A percentile compares a stretch with the other conserved stretches of the same genome.
Conservation (phyloP, 2,797 vertebrate genomes). For the Scolopax bukidnonensis region DNA sequence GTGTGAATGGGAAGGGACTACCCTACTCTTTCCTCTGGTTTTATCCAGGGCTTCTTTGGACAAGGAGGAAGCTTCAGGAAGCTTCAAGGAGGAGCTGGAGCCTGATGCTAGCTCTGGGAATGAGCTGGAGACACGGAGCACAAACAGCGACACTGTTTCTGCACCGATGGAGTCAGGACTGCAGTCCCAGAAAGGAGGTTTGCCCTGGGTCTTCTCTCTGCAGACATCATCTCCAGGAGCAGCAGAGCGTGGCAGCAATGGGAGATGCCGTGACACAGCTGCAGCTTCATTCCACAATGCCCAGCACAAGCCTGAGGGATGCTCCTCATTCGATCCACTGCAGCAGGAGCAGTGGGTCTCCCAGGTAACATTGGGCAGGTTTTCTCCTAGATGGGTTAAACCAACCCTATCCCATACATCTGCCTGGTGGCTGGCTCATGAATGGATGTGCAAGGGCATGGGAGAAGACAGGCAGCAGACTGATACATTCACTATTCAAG, state of each 20-base stretch:
- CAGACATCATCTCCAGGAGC: background rate
- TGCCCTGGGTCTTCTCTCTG: background rate
- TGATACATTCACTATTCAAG: background rate
- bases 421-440: background rate
- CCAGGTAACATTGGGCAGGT: background rate
- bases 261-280: rapidly evolving
- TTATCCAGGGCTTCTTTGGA: background rate
- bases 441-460: background rate
- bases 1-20: background rate
- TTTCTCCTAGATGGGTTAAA: background rate
- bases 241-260: background rate
- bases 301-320: background rate
- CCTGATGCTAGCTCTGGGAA: background rate
- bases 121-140: background rate
- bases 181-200: background rate
- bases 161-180: background rate
- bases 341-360: background rate
- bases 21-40: background rate
- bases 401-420: background rate
- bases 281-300: background rate
- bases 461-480: background rate
- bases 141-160: background rate
- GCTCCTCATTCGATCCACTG: rapidly evolving
- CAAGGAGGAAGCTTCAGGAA: background rate
- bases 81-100: too few species aligned